Percentiles rank a stretch among this genome's conserved stretches.
Conservation (phyloP, 2,113 vertebrate species). For the Cariama cristata region DNA sequence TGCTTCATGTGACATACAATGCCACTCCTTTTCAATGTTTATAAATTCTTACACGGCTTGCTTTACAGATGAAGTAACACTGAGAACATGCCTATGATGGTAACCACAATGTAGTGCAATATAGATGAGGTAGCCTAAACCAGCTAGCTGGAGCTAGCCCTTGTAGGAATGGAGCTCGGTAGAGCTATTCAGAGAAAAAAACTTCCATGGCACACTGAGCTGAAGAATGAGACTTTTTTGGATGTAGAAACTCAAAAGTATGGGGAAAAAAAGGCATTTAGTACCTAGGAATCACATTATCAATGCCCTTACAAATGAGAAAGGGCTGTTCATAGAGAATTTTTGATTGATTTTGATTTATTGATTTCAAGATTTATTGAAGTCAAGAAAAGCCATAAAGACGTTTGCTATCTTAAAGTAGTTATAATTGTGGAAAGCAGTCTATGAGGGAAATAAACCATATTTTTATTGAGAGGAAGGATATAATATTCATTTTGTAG, state of each 20-base stretch:
- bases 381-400: neutral
- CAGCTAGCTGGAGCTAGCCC: neutral
- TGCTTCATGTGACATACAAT: neutral
- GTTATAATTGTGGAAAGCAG: neutral
- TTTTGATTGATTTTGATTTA: too few relatives aligned
- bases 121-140: neutral
- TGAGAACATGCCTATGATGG: neutral
- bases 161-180: neutral
- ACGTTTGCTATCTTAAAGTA: neutral
- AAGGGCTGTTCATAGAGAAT: neutral
- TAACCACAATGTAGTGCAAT: neutral
- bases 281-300: neutral
- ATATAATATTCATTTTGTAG: neutral
- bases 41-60: neutral
- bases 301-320: neutral
- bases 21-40: neutral
- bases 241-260: neutral
- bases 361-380: neutral
- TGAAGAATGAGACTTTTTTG: neutral
- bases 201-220: neutral
- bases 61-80: neutral
- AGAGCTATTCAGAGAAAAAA: neutral
- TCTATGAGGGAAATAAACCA: neutral
- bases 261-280: accelerated
- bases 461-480: neutral